Evolutionary conservation across 2,888 invertebrate species (phyloP).

Genomic region (Dimorphilus gyrociliatus): DNA sequence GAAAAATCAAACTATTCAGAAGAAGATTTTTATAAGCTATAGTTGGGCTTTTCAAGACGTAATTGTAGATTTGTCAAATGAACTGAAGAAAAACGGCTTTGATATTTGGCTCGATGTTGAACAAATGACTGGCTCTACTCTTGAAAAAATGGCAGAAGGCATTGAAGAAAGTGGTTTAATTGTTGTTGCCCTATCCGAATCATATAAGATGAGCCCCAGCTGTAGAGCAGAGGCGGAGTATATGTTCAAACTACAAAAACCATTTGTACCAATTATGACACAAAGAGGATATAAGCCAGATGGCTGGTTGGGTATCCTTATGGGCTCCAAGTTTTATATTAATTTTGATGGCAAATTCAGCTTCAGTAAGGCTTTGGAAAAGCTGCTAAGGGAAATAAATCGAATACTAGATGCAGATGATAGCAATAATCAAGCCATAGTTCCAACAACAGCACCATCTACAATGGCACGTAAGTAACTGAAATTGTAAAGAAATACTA

Average conservation of each 20-base stretch:
- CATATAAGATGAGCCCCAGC: constrained; percentile 6
- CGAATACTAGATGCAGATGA: too few relatives aligned
- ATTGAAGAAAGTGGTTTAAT: constrained; percentile 4
- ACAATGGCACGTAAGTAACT: too few relatives aligned
- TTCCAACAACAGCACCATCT: too few relatives aligned
- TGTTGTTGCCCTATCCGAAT: constrained; percentile 5
- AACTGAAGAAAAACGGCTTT: constrained; percentile 2
- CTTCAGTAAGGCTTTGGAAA: constrained; percentile 21
- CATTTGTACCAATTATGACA: constrained; percentile 29
- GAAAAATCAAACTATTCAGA: too few relatives aligned
- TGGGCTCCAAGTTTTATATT: constrained; percentile 28
- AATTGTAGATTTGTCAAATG: too few relatives aligned
- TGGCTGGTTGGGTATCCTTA: constrained; percentile 30
- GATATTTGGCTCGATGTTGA: constrained; percentile 5
- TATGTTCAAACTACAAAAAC: constrained; percentile 25
- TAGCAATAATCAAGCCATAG: too few relatives aligned
- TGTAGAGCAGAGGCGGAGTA: constrained; percentile 35
- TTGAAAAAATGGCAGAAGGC: constrained; percentile 3
- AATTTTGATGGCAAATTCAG: constrained; percentile 31
- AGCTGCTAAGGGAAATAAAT: constrained; percentile 23
- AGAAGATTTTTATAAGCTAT: too few relatives aligned
- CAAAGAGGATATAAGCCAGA: constrained; percentile 29
- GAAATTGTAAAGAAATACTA: too few relatives aligned
- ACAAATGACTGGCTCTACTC: constrained; percentile 4
- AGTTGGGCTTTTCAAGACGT: too few relatives aligned